Evolutionary conservation across 2,113 vertebrate species (phyloP).

Genomic region (Phalacrocorax carbo): DNA sequence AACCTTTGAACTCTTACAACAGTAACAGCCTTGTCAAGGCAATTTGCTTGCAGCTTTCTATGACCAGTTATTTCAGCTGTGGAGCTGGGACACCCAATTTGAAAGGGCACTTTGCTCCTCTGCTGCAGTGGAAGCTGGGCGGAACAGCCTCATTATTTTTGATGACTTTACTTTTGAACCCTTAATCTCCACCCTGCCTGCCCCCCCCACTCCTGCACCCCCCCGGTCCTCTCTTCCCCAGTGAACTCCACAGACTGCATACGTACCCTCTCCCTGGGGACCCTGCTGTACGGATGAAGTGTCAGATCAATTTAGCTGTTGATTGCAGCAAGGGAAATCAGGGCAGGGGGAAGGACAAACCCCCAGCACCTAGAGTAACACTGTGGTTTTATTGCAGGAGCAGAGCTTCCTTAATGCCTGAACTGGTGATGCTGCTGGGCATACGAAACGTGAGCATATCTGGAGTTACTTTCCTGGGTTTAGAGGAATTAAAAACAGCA

Average conservation of each 20-base stretch:
- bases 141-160: constrained; percentile 75
- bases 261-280: neutral
- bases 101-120: constrained; percentile 66
- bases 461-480: neutral
- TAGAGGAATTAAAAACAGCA: neutral
- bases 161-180: constrained; percentile 73
- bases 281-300: constrained; percentile 28
- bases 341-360: neutral
- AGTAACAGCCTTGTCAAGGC: constrained; percentile 79
- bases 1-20: constrained; percentile 80
- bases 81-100: constrained; percentile 66
- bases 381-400: neutral
- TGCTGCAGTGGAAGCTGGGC: constrained; percentile 62
- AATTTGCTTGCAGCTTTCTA: constrained; percentile 78
- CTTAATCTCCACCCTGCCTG: neutral
- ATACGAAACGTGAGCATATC: fast-evolving
- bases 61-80: constrained; percentile 75
- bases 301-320: constrained; percentile 59
- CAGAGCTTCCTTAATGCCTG: neutral
- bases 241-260: neutral
- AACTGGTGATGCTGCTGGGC: neutral
- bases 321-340: neutral
- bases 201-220: no score
- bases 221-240: neutral
- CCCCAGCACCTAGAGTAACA: neutral